These are phyloP conservation scores for Zeus faber DNA, from an alignment of 2,113 vertebrate species.

Conservation along the genomic window DNA sequence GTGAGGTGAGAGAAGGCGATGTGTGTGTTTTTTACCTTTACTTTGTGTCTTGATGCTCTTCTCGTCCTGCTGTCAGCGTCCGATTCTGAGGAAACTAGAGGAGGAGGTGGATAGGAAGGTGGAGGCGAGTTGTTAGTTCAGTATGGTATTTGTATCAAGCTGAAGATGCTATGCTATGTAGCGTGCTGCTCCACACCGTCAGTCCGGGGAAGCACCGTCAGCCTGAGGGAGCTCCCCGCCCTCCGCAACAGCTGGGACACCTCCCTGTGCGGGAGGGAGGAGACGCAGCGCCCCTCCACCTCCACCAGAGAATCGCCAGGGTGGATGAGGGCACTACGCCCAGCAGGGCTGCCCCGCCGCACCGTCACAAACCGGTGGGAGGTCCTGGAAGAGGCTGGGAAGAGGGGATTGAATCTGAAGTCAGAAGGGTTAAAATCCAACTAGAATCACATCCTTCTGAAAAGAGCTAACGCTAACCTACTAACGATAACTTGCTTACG, in stretches of 20 bases:
- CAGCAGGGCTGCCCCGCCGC: conserved; percentile 72
- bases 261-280: conserved; percentile 67
- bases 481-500: too few species aligned
- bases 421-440: too few species aligned
- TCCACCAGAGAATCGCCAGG: conserved; percentile 74
- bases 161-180: conserved; percentile 26
- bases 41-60: conserved; percentile 53
- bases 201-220: conserved; percentile 65
- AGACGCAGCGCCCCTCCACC: conserved; percentile 65
- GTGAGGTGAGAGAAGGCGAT: too few species aligned
- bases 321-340: conserved; percentile 70
- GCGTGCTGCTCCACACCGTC: conserved; percentile 24
- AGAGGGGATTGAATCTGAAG: not conserved
- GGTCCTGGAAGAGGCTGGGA: conserved; percentile 60
- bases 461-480: too few species aligned
- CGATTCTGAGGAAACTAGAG: conserved; percentile 61
- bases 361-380: conserved; percentile 75
- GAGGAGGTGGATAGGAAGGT: conserved; percentile 1
- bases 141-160: conserved; percentile 3
- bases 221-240: conserved; percentile 73
- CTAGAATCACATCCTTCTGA: too few species aligned
- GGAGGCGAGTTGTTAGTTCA: not conserved
- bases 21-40: conserved; percentile 49
- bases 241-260: conserved; percentile 75
- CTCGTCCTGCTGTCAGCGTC: conserved; percentile 58